phyloP scores from a whole-genome alignment of 2,797 vertebrate genomes.

The Argya squamiceps region DNA sequence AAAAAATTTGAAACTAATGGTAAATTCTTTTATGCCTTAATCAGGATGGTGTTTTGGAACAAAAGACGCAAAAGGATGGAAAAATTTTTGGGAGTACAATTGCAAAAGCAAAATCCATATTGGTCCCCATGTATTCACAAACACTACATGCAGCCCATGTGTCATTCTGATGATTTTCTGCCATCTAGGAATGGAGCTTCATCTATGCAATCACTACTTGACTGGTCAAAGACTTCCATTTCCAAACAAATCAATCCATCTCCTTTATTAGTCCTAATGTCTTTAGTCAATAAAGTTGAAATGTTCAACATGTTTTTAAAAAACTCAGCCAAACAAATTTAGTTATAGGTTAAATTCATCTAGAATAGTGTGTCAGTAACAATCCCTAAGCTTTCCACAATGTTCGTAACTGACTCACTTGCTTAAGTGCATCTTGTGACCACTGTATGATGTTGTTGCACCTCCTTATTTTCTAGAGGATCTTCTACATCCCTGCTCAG shows the following conservation, averaged over 20 bases:
- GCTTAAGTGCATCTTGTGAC: background rate
- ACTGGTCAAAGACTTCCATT: background rate
- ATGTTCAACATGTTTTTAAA: background rate
- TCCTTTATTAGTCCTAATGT: background rate
- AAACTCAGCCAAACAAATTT: background rate
- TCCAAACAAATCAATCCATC: background rate
- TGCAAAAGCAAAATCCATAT: background rate
- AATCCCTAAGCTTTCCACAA: background rate
- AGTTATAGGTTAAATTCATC: background rate
- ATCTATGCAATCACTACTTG: fast-evolving
- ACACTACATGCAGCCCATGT: background rate
- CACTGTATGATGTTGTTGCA: background rate
- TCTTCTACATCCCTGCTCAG: background rate
- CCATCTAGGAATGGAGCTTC: background rate
- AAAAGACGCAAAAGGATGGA: background rate
- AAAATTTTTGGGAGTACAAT: background rate
- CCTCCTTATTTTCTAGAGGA: background rate
- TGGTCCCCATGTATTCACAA: background rate
- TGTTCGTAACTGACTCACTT: background rate
- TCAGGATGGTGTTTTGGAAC: background rate
- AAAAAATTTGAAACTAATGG: background rate
- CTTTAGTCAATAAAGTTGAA: background rate
- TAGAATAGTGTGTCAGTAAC: background rate
- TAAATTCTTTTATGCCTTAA: background rate
- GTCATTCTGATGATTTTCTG: background rate